Conservation (phyloP, 1,140 invertebrate genomes). For the Drosophila ercepeae region DNA sequence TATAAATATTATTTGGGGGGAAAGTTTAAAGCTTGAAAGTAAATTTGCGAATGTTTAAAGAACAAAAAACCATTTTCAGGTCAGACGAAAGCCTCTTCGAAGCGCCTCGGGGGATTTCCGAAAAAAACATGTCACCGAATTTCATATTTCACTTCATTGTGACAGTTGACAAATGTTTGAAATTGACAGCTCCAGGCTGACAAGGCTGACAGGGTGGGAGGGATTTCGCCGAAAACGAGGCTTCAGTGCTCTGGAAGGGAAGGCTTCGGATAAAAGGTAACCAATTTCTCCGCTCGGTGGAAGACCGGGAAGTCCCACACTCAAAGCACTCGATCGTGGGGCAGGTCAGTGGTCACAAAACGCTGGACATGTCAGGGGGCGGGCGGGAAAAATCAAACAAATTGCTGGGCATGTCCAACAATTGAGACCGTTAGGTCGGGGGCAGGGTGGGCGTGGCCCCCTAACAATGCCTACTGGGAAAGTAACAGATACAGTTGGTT, state of each 20-base stretch:
- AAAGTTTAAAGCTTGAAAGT: not conserved
- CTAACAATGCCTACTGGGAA: conserved; percentile 40
- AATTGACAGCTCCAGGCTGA: conserved; percentile 58
- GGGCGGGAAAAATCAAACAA: conserved; percentile 55
- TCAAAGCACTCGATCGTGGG: conserved; percentile 27
- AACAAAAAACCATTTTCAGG: conserved; percentile 33
- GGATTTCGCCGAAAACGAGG: conserved; percentile 8
- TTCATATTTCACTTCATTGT: conserved; percentile 59
- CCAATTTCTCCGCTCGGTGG: not conserved
- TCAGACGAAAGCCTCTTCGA: conserved; percentile 5
- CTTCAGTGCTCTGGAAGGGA: not conserved
- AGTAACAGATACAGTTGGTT: conserved; percentile 33
- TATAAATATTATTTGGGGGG: conserved; percentile 10
- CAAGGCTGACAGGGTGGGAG: not conserved
- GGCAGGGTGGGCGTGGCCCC: conserved; percentile 39
- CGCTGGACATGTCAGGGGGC: conserved; percentile 41
- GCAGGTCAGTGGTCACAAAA: conserved; percentile 68
- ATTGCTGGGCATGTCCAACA: conserved; percentile 46
- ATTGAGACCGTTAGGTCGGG: conserved; percentile 38
- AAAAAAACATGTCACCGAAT: conserved; percentile 23
- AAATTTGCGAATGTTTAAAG: not conserved
- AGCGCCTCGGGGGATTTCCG: not conserved
- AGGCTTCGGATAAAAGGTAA: conserved; percentile 9
- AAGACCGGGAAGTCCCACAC: conserved; percentile 19
- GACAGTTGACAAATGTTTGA: conserved; percentile 58